Evolutionary conservation across 2,113 vertebrate genomes (phyloP).

Genomic region (Cryptotis parvus): DNA sequence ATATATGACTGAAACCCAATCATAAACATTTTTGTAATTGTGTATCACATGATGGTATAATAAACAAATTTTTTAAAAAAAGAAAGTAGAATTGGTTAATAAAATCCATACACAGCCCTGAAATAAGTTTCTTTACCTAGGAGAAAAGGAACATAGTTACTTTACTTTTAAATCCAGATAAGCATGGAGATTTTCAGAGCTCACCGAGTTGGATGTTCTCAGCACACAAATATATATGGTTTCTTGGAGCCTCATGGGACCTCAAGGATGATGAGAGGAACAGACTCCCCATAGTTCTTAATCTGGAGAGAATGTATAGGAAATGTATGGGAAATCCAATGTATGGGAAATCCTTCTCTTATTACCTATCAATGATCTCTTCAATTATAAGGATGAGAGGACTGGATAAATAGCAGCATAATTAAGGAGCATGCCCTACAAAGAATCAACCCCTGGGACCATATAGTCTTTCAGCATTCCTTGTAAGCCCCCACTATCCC

Average conservation of each 20-base stretch:
- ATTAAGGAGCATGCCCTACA: no score
- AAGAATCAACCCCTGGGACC: no score
- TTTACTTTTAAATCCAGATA: background rate
- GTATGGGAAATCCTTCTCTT: background rate
- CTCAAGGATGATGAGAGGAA: background rate
- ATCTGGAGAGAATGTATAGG: no score
- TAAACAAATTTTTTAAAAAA: no score
- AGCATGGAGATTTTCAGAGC: background rate
- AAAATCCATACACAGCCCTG: background rate
- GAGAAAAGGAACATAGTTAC: background rate
- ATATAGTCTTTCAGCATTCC: no score
- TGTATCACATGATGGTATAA: no score
- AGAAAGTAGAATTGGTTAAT: background rate
- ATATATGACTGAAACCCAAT: no score
- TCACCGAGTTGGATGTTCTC: background rate
- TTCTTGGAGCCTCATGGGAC: background rate
- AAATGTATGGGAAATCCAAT: no score
- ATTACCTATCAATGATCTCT: background rate
- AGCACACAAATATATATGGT: background rate
- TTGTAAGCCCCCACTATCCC: no score
- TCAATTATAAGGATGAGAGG: background rate
- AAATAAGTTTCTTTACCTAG: conserved; percentile 9
- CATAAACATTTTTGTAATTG: no score
- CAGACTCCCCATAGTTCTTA: background rate
- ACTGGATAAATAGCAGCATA: no score